Evolutionary conservation across 2,797 vertebrate species (phyloP).

Genomic region (Varecia variegata): DNA sequence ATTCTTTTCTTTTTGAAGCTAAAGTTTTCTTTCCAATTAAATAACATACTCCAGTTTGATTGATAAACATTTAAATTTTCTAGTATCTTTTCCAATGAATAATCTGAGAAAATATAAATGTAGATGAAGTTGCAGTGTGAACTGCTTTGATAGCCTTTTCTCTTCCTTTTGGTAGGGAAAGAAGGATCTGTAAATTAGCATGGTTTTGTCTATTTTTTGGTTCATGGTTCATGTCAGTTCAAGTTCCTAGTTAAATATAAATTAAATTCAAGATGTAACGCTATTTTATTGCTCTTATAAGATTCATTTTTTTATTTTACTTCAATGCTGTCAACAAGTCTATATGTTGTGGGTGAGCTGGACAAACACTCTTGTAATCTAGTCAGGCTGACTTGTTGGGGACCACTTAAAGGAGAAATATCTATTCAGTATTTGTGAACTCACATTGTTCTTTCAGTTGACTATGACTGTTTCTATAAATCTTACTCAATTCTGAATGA

Average conservation of each 20-base stretch:
- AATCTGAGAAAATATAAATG: slow-evolving; percentile 49
- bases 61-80: slow-evolving; percentile 44
- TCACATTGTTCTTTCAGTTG: background rate
- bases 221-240: slow-evolving; percentile 21
- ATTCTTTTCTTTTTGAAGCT: slow-evolving; percentile 11
- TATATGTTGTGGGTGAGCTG: background rate
- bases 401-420: background rate
- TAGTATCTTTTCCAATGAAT: background rate
- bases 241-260: slow-evolving; percentile 47
- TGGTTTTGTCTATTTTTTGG: slow-evolving; percentile 24
- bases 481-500: background rate
- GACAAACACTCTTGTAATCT: background rate
- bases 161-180: background rate
- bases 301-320: slow-evolving; percentile 37
- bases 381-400: background rate
- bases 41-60: background rate
- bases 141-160: background rate
- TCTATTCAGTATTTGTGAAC: slow-evolving; percentile 4
- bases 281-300: slow-evolving; percentile 23
- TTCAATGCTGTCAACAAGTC: slow-evolving; percentile 48
- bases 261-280: slow-evolving; percentile 36
- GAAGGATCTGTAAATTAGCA: background rate
- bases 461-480: background rate
- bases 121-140: background rate
- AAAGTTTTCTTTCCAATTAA: slow-evolving; percentile 11